Base-by-base conservation (phyloP, 2,797 vertebrate genomes). In the Pteronotus mesoamericanus region DNA sequence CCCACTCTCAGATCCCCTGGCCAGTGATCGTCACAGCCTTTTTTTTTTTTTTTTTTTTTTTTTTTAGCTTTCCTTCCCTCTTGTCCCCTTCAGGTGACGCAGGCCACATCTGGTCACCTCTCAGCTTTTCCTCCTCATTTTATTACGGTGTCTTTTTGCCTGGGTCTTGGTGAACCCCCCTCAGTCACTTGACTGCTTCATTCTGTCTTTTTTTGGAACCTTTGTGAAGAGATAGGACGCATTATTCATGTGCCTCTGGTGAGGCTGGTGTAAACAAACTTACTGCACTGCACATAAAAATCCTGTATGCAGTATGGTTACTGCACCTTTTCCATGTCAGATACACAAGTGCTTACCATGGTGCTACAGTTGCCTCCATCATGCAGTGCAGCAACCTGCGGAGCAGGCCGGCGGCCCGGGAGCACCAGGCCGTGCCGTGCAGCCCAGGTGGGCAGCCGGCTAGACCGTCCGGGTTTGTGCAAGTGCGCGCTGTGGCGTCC, bases 121-220 rank as follows among this genome's bases (percentile, higher is more conserved):
- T 37, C 10, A 26, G 37, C 1, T 5, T 44, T 29, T n/a, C 3
- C 22, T 26, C 19, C 15, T 53, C 6, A 0, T 7, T 29, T 66
- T 42, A n/a, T 53, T 10, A n/a, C 15, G 2, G 10, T 4, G 22
- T 75, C 21, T 53, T 48, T 39, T 3, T 66, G 22, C 46, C 55
- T 21, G 4, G 15, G 57, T 22, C 11, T 8, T 11, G 10, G 26
- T 9, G 24, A 18, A 22, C 10, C 39, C 34, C 19, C 44, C 42
- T 26, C 8, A 12, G 32, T 77, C 29, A 37, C 7, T 22, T 29
- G 71, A 86, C 59, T 29, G 39, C 42, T 12, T 32, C 46, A 46
- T 44, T 46, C 34, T 32, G 3, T 26, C 37, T 44, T 32, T 37
- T 5, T 9, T 53, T 46, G 37, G 5, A 77, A 34, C 9, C 51